Base-by-base conservation (phyloP, 2,797 vertebrate genomes). In the Gephyroberyx darwinii region DNA sequence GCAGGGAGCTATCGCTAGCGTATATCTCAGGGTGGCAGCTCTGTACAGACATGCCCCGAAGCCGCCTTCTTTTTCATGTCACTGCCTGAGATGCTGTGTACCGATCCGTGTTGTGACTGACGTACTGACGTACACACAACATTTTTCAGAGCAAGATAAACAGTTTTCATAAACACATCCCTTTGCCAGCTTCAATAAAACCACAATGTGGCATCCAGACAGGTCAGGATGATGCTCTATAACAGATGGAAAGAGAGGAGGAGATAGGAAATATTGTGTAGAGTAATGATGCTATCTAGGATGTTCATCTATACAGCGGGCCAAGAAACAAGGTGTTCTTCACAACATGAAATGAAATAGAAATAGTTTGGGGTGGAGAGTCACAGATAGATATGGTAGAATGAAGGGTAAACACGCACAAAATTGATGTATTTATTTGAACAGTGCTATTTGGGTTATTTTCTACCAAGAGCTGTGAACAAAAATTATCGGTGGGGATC, bases 401-500 rank as follows among this genome's bases (percentile, higher is more conserved):
- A 75, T 85, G 81, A 82, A 86, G 82, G 74, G 85, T 85, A 87
- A 90, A 87, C 80, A 83, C 39, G 2, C 43, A 75, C 69, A 69
- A 77, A 75, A 88, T 86, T 79, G 78, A 75, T 43, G 82, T 81
- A 78, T 85, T 88, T 88, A 80, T 87, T 86, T 68, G 66, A 81
- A 84, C 79, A 26, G 78, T 53, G 17, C 26, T 82, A 78, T 86
- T 86, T 90, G 83, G 80, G 78, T 79, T 85, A 55, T 59, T 65
- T 19, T 74, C 64, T 41, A 71, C 69, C 66, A 8, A 63, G 71
- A 73, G 72, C 31, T 16, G 45, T 39, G 71, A 61, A 55, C 26
- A 39, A 76, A 76, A 74, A 45, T 74, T 10, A 33, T 69, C 47
- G 50, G 71, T 58, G 60, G 45, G 77, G 69, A 75, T 80, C 9